phyloP scores from a whole-genome alignment of 2,888 invertebrate genomes.

The Phengaris arion region DNA sequence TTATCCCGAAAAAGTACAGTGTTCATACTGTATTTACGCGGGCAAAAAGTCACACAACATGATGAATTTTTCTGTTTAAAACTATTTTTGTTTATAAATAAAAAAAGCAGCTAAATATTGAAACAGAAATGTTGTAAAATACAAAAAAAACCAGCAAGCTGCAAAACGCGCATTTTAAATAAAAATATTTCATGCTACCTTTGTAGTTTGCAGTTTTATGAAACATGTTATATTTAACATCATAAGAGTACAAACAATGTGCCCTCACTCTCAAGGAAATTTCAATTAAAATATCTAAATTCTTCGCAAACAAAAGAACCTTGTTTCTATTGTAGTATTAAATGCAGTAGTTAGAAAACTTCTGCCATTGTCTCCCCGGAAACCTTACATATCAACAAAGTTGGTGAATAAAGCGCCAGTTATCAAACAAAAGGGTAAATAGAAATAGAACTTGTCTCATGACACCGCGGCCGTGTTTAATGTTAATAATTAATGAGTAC shows the following conservation, averaged over 20 bases:
- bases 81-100: background rate
- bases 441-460: background rate
- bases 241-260: background rate
- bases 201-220: background rate
- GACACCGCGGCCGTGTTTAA: background rate
- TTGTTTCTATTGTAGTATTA: constrained; percentile 22
- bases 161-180: background rate
- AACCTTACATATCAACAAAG: constrained; percentile 25
- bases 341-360: constrained; percentile 24
- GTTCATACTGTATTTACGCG: too few relatives aligned
- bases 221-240: background rate
- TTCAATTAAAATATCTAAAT: constrained; percentile 18
- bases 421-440: constrained; percentile 15
- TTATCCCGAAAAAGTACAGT: too few relatives aligned
- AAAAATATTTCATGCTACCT: background rate
- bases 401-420: constrained; percentile 16
- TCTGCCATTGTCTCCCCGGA: constrained; percentile 11
- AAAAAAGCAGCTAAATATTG: background rate
- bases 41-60: too few relatives aligned
- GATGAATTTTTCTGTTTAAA: too few relatives aligned
- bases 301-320: constrained; percentile 2
- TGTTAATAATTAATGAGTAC: background rate
- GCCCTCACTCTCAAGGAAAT: constrained; percentile 2
- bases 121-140: background rate
- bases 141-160: background rate